Base-by-base conservation (phyloP, 2,113 vertebrate species). In the Phocoena sinus region DNA sequence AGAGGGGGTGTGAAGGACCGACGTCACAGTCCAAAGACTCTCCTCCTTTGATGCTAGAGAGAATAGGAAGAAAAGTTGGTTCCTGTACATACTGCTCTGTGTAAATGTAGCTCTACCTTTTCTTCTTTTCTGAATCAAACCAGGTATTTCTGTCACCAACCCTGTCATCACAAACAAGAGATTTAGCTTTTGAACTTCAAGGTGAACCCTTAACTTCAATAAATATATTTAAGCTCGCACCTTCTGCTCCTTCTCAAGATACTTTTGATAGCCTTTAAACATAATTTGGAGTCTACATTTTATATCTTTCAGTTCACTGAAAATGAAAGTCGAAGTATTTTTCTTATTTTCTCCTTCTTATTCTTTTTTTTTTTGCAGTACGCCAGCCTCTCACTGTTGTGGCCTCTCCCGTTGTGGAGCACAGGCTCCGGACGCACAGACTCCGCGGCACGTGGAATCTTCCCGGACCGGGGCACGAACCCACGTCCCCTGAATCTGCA, bases 251-350 rank as follows among this genome's bases (percentile, higher is more conserved):
- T 84, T 70, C 77, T 93, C 31, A 65, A 77, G 77, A 91, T 70
- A 36, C 41, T 91, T 96, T 58, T 80, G 68, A 79, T 9, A 95
- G 62, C 25, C 38, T 38, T 84, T 84, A 88, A 93, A 93, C 47
- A 94, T 21, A 82, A 74, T 93, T 21, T 89, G 53, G 26, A 93
- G 70, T 50, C 70, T 79, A 89, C 28, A 68, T 70, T 60, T 33
- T n/a, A 50, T 17, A 41, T 65, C 70, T 96, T 95, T 84, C 36
- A 70, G 41, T 93, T 97, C 65, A 96, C 41, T 56, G 28, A 93
- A 96, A 95, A 80, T 53, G 31, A 41, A 91, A 74, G 25, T 38
- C 53, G n/a, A 76, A 26, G 33, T 3, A 76, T 91, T 90, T 85
- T 83, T 77, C 81, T 68, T 74, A 15, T 36, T 7, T 63, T 90